These are phyloP conservation scores for Mimas tiliae DNA, from an alignment of 2,888 invertebrate genomes.

Conservation along the genomic window DNA sequence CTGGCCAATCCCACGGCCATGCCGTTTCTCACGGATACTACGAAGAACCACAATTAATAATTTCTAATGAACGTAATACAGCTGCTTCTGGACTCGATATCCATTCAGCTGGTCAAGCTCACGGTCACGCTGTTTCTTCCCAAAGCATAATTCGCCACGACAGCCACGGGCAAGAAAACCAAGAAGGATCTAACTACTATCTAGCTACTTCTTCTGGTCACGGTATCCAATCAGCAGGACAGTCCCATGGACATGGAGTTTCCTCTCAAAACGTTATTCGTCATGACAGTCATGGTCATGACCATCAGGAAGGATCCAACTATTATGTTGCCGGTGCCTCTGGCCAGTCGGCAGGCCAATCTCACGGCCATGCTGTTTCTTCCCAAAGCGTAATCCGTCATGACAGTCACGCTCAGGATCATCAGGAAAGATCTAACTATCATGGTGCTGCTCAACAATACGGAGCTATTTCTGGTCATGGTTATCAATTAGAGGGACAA, in stretches of 20 bases:
- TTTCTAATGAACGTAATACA: background rate
- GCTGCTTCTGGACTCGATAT: conserved; percentile 28
- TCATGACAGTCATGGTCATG: conserved; percentile 3
- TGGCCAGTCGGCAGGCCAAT: conserved; percentile 1
- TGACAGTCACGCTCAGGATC: background rate
- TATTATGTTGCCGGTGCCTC: background rate
- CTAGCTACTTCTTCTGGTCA: background rate
- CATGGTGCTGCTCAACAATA: conserved; percentile 1
- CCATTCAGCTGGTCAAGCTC: background rate
- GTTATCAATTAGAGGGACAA: background rate
- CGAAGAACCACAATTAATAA: background rate
- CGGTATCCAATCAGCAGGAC: background rate
- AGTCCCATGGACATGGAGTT: background rate
- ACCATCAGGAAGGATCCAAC: background rate
- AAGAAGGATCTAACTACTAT: background rate
- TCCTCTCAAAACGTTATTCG: conserved; percentile 9
- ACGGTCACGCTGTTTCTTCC: conserved; percentile 3
- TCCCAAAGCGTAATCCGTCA: conserved; percentile 6
- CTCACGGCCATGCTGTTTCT: conserved; percentile 4
- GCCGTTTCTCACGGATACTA: conserved; percentile 36
- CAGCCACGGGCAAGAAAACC: conserved; percentile 23
- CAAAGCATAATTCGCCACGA: conserved; percentile 14
- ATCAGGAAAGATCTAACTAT: background rate
- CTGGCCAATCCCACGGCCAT: conserved; percentile 35
- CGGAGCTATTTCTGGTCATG: background rate